Percentiles rank a stretch among this genome's conserved stretches.
Evolutionary conservation across 2,888 invertebrate species (phyloP).

Genomic region (Spodoptera picta): DNA sequence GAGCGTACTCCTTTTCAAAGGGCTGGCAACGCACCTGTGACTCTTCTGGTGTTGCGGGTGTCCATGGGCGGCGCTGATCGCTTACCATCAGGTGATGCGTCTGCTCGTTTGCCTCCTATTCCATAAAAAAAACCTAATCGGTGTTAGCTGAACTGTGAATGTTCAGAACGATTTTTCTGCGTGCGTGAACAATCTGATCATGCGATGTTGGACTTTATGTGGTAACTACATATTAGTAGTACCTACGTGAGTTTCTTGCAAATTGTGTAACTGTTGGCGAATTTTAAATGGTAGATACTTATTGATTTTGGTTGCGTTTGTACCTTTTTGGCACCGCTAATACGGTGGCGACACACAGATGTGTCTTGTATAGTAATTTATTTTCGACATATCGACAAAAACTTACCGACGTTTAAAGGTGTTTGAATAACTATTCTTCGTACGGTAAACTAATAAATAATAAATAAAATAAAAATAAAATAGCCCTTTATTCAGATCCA

Average conservation of each 20-base stretch:
- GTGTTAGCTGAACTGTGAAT: conserved; percentile 37
- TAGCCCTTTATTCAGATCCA: too few species aligned
- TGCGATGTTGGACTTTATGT: conserved; percentile 39
- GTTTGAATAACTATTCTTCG: too few species aligned
- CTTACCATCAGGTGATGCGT: too few species aligned
- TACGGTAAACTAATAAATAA: too few species aligned
- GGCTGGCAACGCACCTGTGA: too few species aligned
- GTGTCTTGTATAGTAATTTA: neutral
- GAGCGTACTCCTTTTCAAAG: too few species aligned
- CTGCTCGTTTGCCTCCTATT: too few species aligned
- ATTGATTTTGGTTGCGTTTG: conserved; percentile 31
- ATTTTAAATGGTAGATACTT: conserved; percentile 43
- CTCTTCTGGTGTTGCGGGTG: too few species aligned
- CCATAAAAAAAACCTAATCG: too few species aligned
- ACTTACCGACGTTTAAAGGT: too few species aligned
- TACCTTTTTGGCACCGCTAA: conserved; percentile 24
- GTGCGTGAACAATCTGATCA: conserved; percentile 38
- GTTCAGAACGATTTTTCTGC: conserved; percentile 33
- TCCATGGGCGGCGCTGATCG: too few species aligned
- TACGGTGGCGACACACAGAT: neutral
- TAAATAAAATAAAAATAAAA: too few species aligned
- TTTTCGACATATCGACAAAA: neutral
- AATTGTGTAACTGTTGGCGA: conserved; percentile 27
- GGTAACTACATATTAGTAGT: conserved; percentile 23
- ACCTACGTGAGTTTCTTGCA: conserved; percentile 53